Percentiles rank a stretch among this genome's conserved stretches.
phyloP scores from a whole-genome alignment of 2,888 invertebrate genomes.

The Tipula helvola region DNA sequence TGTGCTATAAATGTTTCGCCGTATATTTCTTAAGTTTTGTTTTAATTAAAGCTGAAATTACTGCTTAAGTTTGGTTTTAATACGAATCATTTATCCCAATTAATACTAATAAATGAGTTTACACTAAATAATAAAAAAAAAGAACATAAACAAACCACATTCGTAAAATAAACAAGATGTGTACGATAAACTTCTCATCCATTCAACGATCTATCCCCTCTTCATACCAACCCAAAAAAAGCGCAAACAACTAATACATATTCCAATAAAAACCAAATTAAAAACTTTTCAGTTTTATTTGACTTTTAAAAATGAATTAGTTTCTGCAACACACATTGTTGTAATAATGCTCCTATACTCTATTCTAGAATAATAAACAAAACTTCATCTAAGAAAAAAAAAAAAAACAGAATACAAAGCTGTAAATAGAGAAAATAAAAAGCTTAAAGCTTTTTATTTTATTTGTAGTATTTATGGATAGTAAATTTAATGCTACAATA shows the following conservation, averaged over 20 bases:
- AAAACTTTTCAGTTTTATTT: background rate
- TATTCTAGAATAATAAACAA: background rate
- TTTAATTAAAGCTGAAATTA: no score
- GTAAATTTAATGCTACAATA: background rate
- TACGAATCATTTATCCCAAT: background rate
- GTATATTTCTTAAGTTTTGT: no score
- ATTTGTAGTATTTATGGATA: background rate
- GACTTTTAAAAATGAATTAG: background rate
- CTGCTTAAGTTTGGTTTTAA: background rate
- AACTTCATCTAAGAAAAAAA: background rate
- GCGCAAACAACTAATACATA: background rate
- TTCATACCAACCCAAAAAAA: background rate
- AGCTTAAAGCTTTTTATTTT: background rate
- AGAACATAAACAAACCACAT: background rate
- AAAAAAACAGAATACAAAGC: background rate
- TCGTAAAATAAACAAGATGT: background rate
- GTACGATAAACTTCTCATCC: background rate
- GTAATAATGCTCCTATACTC: background rate
- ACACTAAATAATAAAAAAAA: background rate
- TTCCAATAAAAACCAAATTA: background rate
- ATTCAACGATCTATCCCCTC: background rate
- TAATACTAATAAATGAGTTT: background rate
- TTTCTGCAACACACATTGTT: background rate
- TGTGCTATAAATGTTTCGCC: no score
- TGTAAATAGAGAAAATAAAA: background rate